These are phyloP conservation scores for Pituophis catenifer DNA, from an alignment of 2,113 vertebrate species.

Conservation along the genomic window DNA sequence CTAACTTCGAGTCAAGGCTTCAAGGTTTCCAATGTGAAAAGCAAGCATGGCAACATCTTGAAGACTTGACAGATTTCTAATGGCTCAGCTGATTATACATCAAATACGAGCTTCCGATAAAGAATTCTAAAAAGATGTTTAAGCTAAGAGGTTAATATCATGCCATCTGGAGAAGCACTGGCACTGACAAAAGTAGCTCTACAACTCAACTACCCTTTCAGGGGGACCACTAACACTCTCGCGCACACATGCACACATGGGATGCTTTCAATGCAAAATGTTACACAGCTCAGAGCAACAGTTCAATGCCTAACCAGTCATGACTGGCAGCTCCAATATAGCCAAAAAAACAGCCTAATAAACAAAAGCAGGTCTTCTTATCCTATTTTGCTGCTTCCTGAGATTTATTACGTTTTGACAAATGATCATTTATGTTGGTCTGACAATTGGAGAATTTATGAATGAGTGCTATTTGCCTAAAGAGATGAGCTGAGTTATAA, in stretches of 20 bases:
- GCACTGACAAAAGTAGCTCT: constrained; percentile 67
- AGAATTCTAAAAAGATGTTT: constrained; percentile 60
- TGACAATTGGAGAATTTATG: constrained; percentile 75
- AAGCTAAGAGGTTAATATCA: constrained; percentile 74
- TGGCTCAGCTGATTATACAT: constrained; percentile 33
- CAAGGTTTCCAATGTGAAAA: constrained; percentile 23
- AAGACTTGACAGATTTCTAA: constrained; percentile 37
- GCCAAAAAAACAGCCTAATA: constrained; percentile 62
- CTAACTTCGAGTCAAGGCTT: constrained; percentile 4
- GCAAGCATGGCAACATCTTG: constrained; percentile 19
- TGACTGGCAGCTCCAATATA: constrained; percentile 70
- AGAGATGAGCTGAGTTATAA: constrained; percentile 68
- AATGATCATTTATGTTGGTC: constrained; percentile 77
- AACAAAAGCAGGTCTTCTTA: constrained; percentile 57
- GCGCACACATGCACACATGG: constrained; percentile 19
- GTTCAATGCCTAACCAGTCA: constrained; percentile 74
- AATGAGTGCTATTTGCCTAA: constrained; percentile 68
- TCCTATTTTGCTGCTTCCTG: constrained; percentile 63
- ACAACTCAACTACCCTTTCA: constrained; percentile 48
- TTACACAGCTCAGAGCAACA: constrained; percentile 75
- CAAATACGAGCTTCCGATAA: constrained; percentile 37
- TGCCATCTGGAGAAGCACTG: constrained; percentile 62
- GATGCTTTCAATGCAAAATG: constrained; percentile 69
- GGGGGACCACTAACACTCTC: constrained; percentile 54
- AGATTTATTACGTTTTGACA: constrained; percentile 70